Conservation (phyloP, 2,797 vertebrate genomes). For the Sus cebifrons region DNA sequence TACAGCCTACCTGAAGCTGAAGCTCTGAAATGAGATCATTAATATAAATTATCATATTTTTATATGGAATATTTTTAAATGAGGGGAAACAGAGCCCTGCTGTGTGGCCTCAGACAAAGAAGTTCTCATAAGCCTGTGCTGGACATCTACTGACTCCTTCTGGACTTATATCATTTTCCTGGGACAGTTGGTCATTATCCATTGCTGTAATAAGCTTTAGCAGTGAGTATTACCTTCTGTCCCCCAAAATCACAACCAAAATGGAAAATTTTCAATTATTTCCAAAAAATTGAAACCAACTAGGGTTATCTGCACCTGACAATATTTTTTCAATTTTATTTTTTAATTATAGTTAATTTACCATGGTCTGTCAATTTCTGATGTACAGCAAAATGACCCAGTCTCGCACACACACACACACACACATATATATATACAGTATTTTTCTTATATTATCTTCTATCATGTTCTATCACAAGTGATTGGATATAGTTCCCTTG, state of each 20-base stretch:
- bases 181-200: not conserved
- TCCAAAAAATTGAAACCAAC: not conserved
- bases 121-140: fast-evolving
- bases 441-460: no score
- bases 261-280: not conserved
- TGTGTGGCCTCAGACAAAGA: not conserved
- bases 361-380: no score
- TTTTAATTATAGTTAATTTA: no score
- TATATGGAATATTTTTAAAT: not conserved
- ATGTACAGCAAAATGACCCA: no score
- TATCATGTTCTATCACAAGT: no score
- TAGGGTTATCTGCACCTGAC: not conserved
- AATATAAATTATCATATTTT: not conserved
- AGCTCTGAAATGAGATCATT: not conserved
- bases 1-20: not conserved
- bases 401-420: no score
- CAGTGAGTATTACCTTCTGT: not conserved
- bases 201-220: not conserved
- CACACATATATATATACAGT: no score
- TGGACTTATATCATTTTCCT: not conserved
- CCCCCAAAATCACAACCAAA: not conserved
- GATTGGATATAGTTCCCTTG: no score
- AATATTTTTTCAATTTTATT: not conserved
- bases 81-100: not conserved
- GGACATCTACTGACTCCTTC: not conserved